Base-by-base conservation (phyloP, 2,888 invertebrate genomes). In the Lacanobia wlatinum region DNA sequence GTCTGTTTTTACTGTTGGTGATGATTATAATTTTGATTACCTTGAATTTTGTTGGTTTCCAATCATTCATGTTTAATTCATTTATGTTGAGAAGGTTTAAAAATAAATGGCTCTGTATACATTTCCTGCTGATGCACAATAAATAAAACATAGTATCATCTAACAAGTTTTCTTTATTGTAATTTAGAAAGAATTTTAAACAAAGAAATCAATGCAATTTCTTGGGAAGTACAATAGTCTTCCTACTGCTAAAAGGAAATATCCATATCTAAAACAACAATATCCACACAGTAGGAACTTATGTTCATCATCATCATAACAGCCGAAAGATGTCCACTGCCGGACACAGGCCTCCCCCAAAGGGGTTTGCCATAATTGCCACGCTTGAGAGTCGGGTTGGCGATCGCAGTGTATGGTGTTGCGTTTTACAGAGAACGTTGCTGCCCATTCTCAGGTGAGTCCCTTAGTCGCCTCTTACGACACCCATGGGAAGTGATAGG, bases 21-120 rank as follows among this genome's bases (percentile, higher is more conserved):
- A 12, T n/a, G 7, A 8, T 65, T 9, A 12, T 34, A 14, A 0
- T 43, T 55, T 34, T 18, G 3, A 50, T 28, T 52, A 77, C 58
- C 23, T 52, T 43, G 34, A 38, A 38, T 52, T 48, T 73, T 38
- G 70, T 73, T 58, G 10, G 18, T 58, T 68, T 77, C 2, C 14
- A 9, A 43, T 68, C 1, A 23, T 43, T 56, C 4, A 23, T 50
- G 34, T 56, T n/a, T 7, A 18, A 18, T 34, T 58, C 48, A 28
- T 58, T 14, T 38, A 18, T 21, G 2, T 43, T 66, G 8, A 28
- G 40, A n/a, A 7, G 7, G 8, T 48, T 28, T 28, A 8, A 21
- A 21, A 14, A 7, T 60, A 34, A 34, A 53, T 12, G 18, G 34
- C 4, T 23, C 14, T 23, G 16, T 58, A 59, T 4, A 5, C 14